phyloP scores from a whole-genome alignment of 2,888 invertebrate genomes.

The Formica aserva region DNA sequence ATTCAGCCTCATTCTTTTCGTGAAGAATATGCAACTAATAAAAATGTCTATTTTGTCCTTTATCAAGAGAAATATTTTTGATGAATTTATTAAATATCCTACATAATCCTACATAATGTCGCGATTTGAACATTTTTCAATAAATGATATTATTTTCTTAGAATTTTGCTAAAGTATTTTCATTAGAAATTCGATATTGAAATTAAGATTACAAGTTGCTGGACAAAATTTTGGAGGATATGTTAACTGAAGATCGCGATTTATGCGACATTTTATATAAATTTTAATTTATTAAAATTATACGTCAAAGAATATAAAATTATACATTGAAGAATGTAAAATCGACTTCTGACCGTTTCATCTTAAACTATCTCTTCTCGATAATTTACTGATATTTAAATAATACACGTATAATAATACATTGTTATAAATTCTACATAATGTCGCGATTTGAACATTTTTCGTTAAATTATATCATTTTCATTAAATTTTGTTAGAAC shows the following conservation, averaged over 20 bases:
- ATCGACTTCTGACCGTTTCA: background rate
- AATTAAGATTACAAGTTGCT: background rate
- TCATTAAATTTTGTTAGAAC: background rate
- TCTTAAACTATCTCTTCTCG: background rate
- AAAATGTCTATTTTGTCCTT: background rate
- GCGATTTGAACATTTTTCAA: background rate
- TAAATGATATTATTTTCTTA: background rate
- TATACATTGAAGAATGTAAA: background rate
- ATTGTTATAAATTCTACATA: background rate
- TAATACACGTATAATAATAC: constrained; percentile 1
- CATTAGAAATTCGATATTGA: background rate
- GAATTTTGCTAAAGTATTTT: background rate
- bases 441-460: background rate
- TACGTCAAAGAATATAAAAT: background rate
- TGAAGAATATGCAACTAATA: background rate
- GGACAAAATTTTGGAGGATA: background rate
- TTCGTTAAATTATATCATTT: background rate
- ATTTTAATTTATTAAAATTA: background rate
- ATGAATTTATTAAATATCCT: background rate
- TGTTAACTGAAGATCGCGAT: background rate
- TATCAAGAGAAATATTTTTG: background rate
- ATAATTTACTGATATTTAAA: background rate
- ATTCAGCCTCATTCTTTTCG: background rate
- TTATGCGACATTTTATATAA: background rate
- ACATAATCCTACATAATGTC: background rate